Base-by-base conservation (phyloP, 2,888 invertebrate species). In the Heliothis peltigera region DNA sequence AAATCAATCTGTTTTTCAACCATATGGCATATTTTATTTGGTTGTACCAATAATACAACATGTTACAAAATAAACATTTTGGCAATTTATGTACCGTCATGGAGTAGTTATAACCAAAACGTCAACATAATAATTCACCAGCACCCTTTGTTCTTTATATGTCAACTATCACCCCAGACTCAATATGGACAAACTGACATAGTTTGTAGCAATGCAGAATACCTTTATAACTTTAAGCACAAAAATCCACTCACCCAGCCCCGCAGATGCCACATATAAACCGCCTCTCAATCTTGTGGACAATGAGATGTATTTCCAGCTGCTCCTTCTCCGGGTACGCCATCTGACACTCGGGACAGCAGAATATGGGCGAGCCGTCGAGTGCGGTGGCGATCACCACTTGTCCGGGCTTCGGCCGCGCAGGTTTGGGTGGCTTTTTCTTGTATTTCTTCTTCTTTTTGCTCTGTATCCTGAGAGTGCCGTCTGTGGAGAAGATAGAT, bases 321-420 rank as follows among this genome's bases (percentile, higher is more conserved):
- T 97, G 95, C 73, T 97, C 97, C 87, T 97, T 97, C 81, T 97
- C 97, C 0, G 97, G 97, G 87, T 97, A 97, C 0, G 97, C 97
- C 97, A 97, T 97, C 87, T 97, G 96, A 86, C 97, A 97, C 91
- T 97, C 97, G 0, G 97, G 97, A 86, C 97, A 97, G 89, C 97
- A 97, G 92, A 96, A 97, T 21, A 97, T 90, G 0, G 96, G 96
- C 0, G 97, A 96, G 17, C 98, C 98, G 84, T 97, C 97, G 0
- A 97, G 87, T 0, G 97, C 97, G 0, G 96, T 96, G 0, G 97
- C 96, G 63, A 97, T 97, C 78, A 97, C 96, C 17, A 97, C 97
- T 87, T 97, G 97, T 0, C 97, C 97, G 0, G 97, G 97, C 91
- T 97, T 97, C n/a, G 97, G 97, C 76, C 96, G 96, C 84, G 97